phyloP scores from a whole-genome alignment of 2,888 invertebrate species.

The Hemithea aestivaria region DNA sequence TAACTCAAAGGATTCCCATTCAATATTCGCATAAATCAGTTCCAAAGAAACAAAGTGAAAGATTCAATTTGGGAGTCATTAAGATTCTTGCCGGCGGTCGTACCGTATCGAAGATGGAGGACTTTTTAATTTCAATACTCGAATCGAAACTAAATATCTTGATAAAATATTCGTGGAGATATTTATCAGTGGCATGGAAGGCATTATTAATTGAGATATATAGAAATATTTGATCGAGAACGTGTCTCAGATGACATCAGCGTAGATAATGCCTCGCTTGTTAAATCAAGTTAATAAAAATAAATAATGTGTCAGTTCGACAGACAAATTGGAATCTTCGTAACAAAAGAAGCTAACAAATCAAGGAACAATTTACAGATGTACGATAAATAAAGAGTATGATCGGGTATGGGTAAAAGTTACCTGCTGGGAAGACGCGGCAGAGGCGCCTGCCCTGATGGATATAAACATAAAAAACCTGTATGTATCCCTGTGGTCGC shows the following conservation, averaged over 20 bases:
- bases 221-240: slow-evolving; percentile 23
- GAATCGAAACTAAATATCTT: slow-evolving; percentile 19
- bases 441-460: slow-evolving; percentile 65
- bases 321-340: slow-evolving; percentile 15
- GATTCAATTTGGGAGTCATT: slow-evolving; percentile 55
- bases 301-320: slow-evolving; percentile 15
- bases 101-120: slow-evolving; percentile 25
- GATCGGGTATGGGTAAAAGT: slow-evolving; percentile 31
- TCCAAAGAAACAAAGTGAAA: slow-evolving; percentile 56
- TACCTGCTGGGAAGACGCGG: slow-evolving; percentile 59
- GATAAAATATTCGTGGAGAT: slow-evolving; percentile 23
- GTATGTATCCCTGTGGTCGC: slow-evolving; percentile 46
- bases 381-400: slow-evolving; percentile 61
- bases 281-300: slow-evolving; percentile 27
- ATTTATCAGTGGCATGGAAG: slow-evolving; percentile 24
- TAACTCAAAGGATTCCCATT: slow-evolving; percentile 33
- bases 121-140: slow-evolving; percentile 21
- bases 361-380: slow-evolving; percentile 49
- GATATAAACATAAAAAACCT: slow-evolving; percentile 54
- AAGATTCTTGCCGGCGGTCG: slow-evolving; percentile 34
- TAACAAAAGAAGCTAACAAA: slow-evolving; percentile 28
- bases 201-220: slow-evolving; percentile 27
- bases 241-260: slow-evolving; percentile 14
- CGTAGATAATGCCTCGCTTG: slow-evolving; percentile 4
- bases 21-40: slow-evolving; percentile 54